Conservation (phyloP, 2,113 vertebrate species). For the Atrichornis clamosus region DNA sequence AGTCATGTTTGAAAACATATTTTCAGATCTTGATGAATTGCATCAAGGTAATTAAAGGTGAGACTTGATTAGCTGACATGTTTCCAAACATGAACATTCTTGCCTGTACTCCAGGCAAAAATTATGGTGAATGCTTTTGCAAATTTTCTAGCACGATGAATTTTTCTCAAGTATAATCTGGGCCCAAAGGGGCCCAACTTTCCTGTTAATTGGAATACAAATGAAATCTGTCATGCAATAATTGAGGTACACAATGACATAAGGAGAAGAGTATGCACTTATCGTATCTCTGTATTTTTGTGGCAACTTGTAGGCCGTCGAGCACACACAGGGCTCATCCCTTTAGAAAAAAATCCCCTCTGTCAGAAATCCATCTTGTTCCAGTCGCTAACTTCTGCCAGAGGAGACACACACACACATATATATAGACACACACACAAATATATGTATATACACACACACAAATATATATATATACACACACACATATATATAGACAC, state of each 20-base stretch:
- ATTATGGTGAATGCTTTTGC: conserved; percentile 19
- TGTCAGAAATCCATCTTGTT: background rate
- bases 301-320: background rate
- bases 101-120: conserved; percentile 45
- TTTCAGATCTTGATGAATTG: conserved; percentile 42
- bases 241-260: conserved; percentile 16
- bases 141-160: conserved; percentile 12
- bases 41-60: conserved; percentile 53
- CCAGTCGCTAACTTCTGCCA: background rate
- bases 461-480: rapidly evolving
- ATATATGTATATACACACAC: background rate
- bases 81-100: conserved; percentile 55
- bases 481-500: background rate
- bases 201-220: conserved; percentile 35
- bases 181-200: conserved; percentile 4
- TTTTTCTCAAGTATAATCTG: conserved; percentile 33
- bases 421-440: background rate
- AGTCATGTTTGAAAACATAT: conserved; percentile 4
- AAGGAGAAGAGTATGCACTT: background rate
- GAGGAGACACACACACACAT: background rate
- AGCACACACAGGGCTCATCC: background rate
- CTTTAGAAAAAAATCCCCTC: background rate
- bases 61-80: conserved; percentile 35
- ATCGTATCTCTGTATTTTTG: background rate
- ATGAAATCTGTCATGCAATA: conserved; percentile 40